Base-by-base conservation (phyloP, 1,140 invertebrate genomes). In the Ooceraea biroi region DNA sequence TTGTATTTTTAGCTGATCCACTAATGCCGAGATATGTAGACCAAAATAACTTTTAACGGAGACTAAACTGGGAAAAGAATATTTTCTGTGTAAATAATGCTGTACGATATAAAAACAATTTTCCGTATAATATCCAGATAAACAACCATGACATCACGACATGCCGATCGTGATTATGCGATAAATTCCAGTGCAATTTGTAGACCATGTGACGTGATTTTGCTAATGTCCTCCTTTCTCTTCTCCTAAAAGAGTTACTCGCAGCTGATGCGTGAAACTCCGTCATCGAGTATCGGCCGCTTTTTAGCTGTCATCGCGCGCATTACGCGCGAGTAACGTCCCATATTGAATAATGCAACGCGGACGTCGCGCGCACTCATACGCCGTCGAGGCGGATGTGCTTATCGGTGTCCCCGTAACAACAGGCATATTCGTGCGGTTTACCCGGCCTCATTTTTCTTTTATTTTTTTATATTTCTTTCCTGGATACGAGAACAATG, bases 261-360 rank as follows among this genome's bases (percentile, higher is more conserved):
- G 19, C n/a, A n/a, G 17, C 48, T 19, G 19, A 22, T 60, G 57
- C 57, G 61, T 61, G 61, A 76, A 76, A 63, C 58, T 22, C 19
- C 44, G 50, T 77, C 60, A 52, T 65, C 63, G 72, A 74, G 63
- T 19, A 50, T 14, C 46, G 27, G 11, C 25, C 58, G 73, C 41
- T 63, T 50, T 48, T 76, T 25, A 48, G 44, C 60, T 50, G 58
- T 77, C 58, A 52, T 65, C 72, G 44, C 48, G 4, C 27, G 60
- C 46, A 50, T 65, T 50, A 50, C 41, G 57, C 25, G 46, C 73
- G 36, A 36, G 36, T 36, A 76, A 30, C 60, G 46, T 77, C 30
- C 25, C 27, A 52, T 36, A 65, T 65, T 77, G 46, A 65, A 77
- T 77, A 77, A 77, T 63, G 58, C 60, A 77, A 77, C 30, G 72